Base-by-base conservation (phyloP, 92 coral and sea anemone genomes). In the Blastomussa wellsi region DNA sequence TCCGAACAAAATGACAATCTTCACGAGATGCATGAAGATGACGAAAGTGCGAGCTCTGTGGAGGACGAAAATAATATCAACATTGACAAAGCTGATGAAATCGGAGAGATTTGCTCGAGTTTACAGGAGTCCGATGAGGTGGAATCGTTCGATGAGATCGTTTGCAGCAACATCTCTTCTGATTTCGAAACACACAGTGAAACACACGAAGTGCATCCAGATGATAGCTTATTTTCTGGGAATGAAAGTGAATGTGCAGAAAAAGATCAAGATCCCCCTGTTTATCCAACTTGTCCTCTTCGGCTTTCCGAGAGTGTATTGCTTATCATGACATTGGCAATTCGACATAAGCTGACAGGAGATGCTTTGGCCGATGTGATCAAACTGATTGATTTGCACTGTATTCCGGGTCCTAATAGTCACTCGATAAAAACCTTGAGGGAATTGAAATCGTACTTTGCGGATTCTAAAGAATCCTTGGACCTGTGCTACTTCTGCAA, bases 311-410 rank as follows among this genome's bases (percentile, higher is more conserved):
- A 84, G 41, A 84, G 88, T 65, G 74, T 84, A 35, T 69, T 84
- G 42, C 73, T 84, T 28, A 84, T 84, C 64, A 60, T 84, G 79
- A 84, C 76, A 41, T 84, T 84, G 59, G 88, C 88, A 42, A 69
- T 84, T 69, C 49, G 55, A 36, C 88, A 84, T 76, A 74, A 76
- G 26, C 82, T 84, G 11, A 84, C 68, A 3, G 82, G 81, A 39
- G 53, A 76, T 42, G 68, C 72, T 76, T 62, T 84, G 68, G 81
- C 72, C 24, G 88, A 84, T 76, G 81, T n/a, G n/a, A n/a, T n/a
- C n/a, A n/a, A n/a, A n/a, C n/a, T n/a, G n/a, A n/a, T n/a, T n/a
- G n/a, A n/a, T n/a, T n/a, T n/a, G n/a, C n/a, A n/a, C n/a, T n/a
- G n/a, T n/a, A n/a, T n/a, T n/a, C n/a, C n/a, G n/a, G n/a, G n/a